These are phyloP conservation scores for Drosophila mayri DNA, from an alignment of 1,140 invertebrate genomes.

Conservation along the genomic window DNA sequence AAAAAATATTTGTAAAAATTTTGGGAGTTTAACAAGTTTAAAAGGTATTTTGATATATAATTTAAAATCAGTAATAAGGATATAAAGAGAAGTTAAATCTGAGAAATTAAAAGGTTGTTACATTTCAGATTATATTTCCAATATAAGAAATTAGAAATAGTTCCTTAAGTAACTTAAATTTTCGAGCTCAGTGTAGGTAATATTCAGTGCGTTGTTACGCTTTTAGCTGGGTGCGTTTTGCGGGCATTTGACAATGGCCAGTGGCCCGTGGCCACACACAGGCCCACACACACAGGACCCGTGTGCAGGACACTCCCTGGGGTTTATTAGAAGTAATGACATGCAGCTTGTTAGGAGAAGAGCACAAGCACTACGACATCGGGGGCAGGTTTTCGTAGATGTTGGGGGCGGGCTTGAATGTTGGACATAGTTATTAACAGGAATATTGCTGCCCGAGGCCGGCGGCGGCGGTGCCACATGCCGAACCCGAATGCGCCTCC, in stretches of 20 bases:
- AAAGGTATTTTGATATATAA: neutral
- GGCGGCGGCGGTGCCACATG: constrained; percentile 4
- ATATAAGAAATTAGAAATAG: too few species aligned
- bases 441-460: constrained; percentile 34
- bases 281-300: constrained; percentile 15
- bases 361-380: neutral
- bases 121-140: neutral
- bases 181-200: constrained; percentile 11
- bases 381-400: neutral
- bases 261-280: neutral
- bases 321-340: constrained; percentile 79
- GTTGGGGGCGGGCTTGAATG: constrained; percentile 10
- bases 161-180: neutral
- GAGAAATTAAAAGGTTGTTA: too few species aligned
- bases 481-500: neutral
- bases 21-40: too few species aligned
- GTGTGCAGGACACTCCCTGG: constrained; percentile 41
- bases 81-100: neutral
- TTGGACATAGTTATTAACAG: constrained; percentile 48
- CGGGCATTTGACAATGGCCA: constrained; percentile 28
- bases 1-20: neutral
- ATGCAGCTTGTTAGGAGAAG: constrained; percentile 55
- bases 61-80: neutral
- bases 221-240: constrained; percentile 43
- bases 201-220: constrained; percentile 37